Evolutionary conservation across 2,797 vertebrate genomes (phyloP).

Genomic region (Acipenser ruthenus): DNA sequence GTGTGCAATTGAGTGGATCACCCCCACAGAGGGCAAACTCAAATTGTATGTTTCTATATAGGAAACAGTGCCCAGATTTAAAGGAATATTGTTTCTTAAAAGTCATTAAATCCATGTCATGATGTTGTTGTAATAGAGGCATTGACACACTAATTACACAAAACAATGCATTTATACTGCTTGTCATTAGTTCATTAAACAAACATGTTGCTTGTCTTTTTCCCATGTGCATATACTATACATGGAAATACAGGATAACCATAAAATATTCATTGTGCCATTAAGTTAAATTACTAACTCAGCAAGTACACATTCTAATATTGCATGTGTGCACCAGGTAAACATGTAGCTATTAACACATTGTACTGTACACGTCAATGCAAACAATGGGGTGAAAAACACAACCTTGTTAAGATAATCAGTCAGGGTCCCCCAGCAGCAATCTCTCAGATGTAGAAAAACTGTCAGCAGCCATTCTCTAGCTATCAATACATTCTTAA

Average conservation of each 20-base stretch:
- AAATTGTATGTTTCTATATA: too few species aligned
- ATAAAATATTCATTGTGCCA: slow-evolving; percentile 6
- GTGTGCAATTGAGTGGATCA: too few species aligned
- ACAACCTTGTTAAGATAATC: background rate
- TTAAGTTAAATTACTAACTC: background rate
- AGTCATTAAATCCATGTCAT: too few species aligned
- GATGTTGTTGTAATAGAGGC: too few species aligned
- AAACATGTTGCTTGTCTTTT: too few species aligned
- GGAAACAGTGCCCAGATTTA: too few species aligned
- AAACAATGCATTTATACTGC: too few species aligned
- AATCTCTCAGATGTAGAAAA: background rate
- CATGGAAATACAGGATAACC: background rate
- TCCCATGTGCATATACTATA: background rate
- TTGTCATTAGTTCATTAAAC: too few species aligned
- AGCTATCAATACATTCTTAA: too few species aligned
- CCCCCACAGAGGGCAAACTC: too few species aligned
- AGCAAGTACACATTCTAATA: slow-evolving; percentile 1
- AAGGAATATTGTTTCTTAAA: too few species aligned
- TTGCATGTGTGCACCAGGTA: slow-evolving; percentile 4
- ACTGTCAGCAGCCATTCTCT: background rate
- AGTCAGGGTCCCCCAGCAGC: background rate
- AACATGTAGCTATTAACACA: slow-evolving; percentile 7
- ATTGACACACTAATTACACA: too few species aligned
- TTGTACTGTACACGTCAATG: background rate
- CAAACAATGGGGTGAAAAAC: slow-evolving; percentile 6